phyloP scores from a whole-genome alignment of 1,140 invertebrate species.

The Papilio aristodemus region DNA sequence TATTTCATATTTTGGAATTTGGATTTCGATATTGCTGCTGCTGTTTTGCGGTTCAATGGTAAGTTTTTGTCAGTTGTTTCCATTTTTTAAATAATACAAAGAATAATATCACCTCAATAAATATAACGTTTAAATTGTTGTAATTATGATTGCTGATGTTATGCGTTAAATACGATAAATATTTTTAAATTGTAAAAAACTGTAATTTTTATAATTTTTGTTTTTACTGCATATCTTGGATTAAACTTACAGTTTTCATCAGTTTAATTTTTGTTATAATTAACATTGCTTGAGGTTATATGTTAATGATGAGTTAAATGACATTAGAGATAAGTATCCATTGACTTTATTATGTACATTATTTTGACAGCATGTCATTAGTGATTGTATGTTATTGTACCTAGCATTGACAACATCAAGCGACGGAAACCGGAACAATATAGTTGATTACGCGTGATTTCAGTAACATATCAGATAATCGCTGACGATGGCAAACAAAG shows the following conservation, averaged over 20 bases:
- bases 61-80: background rate
- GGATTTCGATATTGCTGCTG: constrained; percentile 35
- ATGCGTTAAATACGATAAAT: too few species aligned
- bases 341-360: background rate
- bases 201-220: too few species aligned
- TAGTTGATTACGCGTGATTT: constrained; percentile 33
- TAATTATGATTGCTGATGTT: too few species aligned
- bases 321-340: background rate
- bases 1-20: constrained; percentile 42
- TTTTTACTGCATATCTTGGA: too few species aligned
- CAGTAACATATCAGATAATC: constrained; percentile 30
- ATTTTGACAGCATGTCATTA: background rate
- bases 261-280: too few species aligned
- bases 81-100: background rate
- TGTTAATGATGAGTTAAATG: too few species aligned
- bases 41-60: constrained; percentile 30
- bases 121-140: background rate
- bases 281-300: too few species aligned
- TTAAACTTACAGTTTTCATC: too few species aligned
- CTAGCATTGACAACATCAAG: constrained; percentile 22
- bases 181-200: too few species aligned
- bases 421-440: constrained; percentile 34
- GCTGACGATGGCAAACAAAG: constrained; percentile 55
- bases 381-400: background rate
- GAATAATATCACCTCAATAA: background rate